Evolutionary conservation across 2,113 vertebrate genomes (phyloP).

Genomic region (Hippocampus barbouri): DNA sequence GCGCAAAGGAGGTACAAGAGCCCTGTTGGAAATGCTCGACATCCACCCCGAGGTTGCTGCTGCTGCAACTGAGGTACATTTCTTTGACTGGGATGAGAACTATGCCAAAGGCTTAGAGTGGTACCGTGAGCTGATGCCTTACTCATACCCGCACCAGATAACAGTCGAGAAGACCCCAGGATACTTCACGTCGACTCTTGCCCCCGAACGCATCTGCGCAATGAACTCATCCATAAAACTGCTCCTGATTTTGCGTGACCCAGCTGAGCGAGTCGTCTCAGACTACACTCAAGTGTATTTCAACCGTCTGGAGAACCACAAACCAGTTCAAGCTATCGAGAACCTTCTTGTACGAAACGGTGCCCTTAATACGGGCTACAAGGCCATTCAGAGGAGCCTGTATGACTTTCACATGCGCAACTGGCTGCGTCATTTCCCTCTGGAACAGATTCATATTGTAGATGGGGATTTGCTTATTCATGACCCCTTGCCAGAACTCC

Average conservation of each 20-base stretch:
- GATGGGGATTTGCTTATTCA: constrained; percentile 87
- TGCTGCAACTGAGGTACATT: constrained; percentile 90
- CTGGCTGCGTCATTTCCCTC: constrained; percentile 85
- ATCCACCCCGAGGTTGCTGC: constrained; percentile 88
- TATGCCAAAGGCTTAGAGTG: constrained; percentile 87
- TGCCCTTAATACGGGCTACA: constrained; percentile 85
- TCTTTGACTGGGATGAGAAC: constrained; percentile 94
- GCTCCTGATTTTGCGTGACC: constrained; percentile 86
- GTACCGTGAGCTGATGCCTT: constrained; percentile 88
- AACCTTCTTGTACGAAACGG: constrained; percentile 87
- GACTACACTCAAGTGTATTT: constrained; percentile 95
- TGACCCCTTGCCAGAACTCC: constrained; percentile 85
- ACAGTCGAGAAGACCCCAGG: constrained; percentile 93
- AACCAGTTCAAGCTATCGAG: constrained; percentile 89
- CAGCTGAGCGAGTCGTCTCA: constrained; percentile 86
- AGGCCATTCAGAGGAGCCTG: constrained; percentile 89
- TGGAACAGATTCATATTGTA: constrained; percentile 89
- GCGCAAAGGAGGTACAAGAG: constrained; percentile 88
- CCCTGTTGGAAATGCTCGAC: constrained; percentile 89
- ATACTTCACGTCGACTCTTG: constrained; percentile 86
- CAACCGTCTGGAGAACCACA: constrained; percentile 88
- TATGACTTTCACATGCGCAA: constrained; percentile 89
- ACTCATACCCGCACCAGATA: constrained; percentile 87
- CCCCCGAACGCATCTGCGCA: constrained; percentile 83
- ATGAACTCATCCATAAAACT: constrained; percentile 91